phyloP scores from a whole-genome alignment of 2,113 vertebrate genomes.

The Nothobranchius kuhntae region DNA sequence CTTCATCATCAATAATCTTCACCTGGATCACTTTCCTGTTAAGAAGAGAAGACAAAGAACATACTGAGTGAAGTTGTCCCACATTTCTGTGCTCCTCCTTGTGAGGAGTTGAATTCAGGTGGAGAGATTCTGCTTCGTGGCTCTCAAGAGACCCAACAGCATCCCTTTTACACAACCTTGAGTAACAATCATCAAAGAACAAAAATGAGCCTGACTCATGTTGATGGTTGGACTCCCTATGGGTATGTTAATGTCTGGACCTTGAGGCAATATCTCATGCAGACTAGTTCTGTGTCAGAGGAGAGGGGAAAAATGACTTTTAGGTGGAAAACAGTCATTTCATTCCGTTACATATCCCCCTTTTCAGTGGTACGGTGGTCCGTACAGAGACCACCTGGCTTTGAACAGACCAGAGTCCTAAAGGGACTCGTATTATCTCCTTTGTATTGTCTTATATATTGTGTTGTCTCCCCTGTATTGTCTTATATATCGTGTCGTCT shows the following conservation, averaged over 20 bases:
- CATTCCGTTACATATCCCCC: too few relatives aligned
- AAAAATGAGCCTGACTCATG: neutral
- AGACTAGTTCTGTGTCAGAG: too few relatives aligned
- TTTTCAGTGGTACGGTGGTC: too few relatives aligned
- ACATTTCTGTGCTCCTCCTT: neutral
- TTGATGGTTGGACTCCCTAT: neutral
- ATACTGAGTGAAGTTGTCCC: neutral
- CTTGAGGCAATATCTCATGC: neutral
- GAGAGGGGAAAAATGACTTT: too few relatives aligned
- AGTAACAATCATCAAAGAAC: neutral
- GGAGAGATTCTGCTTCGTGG: neutral
- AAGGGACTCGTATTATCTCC: too few relatives aligned
- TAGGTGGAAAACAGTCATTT: too few relatives aligned
- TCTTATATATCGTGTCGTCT: too few relatives aligned
- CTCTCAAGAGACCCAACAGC: neutral
- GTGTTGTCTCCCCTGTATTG: too few relatives aligned
- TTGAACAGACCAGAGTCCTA: too few relatives aligned
- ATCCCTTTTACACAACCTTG: neutral
- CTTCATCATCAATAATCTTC: constrained; percentile 81
- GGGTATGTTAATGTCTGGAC: neutral
- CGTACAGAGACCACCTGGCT: too few relatives aligned
- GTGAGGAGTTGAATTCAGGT: neutral
- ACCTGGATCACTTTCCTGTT: constrained; percentile 82
- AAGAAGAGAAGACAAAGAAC: neutral
- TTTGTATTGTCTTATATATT: too few relatives aligned